Evolutionary conservation across 2,888 invertebrate genomes (phyloP), one percentile per base, ranked within the genome.

Genomic region (Seira sanloemensis): DNA sequence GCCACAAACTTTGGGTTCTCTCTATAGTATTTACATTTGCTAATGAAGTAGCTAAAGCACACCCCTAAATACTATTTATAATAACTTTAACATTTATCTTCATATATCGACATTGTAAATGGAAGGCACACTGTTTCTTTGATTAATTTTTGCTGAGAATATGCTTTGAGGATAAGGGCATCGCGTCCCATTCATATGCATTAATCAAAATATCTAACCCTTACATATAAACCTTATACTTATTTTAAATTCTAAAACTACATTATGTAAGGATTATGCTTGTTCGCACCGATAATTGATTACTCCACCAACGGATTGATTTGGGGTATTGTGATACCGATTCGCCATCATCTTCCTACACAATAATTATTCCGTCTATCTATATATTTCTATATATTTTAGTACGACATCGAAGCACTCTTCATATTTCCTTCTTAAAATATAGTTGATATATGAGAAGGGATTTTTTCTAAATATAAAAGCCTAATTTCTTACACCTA

Each of bases 121-220:
- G 78, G 78, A 78, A 78, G 78, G 78, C 78, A 78, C 78, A 78
- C 23, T 78, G 78, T 78, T 78, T 72, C 78, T 72, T 72, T 78
- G 78, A 78, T 78, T 78, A 72, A 77, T 19, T 69, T 77, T 78
- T 37, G 37, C 37, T 37, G 76, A 77, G 66, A 77, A 67, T 69
- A 25, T 77, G 25, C 19, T 75, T 76, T 77, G 77, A 77, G 77
- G 66, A 75, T 75, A 37, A 37, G 37, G 37, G 37, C 37, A 37
- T 37, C 37, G 4, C 37, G 37, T 37, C 37, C 37, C 37, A 37
- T 12, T 37, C 37, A 37, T 37, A 37, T n/a, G n/a, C n/a, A n/a
- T n/a, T n/a, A n/a, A n/a, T n/a, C n/a, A n/a, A n/a, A n/a, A n/a
- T n/a, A n/a, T n/a, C n/a, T n/a, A n/a, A n/a, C n/a, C n/a, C n/a